Evolutionary conservation across 2,113 vertebrate genomes (phyloP).

Genomic region (Chaetodon auriga): DNA sequence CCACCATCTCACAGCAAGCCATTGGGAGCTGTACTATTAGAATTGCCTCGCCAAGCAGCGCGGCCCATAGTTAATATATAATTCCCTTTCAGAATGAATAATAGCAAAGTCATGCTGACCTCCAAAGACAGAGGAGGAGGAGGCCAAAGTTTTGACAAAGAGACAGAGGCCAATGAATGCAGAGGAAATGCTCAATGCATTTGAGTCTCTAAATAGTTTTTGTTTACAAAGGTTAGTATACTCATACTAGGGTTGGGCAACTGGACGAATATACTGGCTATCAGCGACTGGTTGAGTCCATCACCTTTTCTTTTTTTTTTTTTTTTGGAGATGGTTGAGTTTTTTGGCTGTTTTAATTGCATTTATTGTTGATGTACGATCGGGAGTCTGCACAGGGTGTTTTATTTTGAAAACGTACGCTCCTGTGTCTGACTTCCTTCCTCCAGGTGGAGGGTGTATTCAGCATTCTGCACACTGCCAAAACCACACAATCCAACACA

Average conservation of each 20-base stretch:
- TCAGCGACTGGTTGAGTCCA: too few relatives aligned
- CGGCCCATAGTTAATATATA: constrained; percentile 49
- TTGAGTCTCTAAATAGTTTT: neutral
- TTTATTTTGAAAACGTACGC: too few relatives aligned
- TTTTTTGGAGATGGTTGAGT: too few relatives aligned
- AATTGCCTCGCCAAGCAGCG: constrained; percentile 61
- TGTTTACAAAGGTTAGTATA: neutral
- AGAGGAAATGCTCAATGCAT: neutral
- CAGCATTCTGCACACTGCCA: neutral
- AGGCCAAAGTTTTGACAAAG: constrained; percentile 39
- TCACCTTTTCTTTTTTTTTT: too few relatives aligned
- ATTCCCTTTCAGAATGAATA: constrained; percentile 66
- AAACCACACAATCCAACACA: constrained; percentile 45
- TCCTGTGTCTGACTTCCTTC: too few relatives aligned
- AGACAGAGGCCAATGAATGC: constrained; percentile 21
- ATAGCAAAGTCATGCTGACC: constrained; percentile 63
- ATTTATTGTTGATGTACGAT: too few relatives aligned
- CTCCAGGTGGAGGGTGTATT: constrained; percentile 13
- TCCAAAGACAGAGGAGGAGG: constrained; percentile 37
- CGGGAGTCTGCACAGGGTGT: too few relatives aligned
- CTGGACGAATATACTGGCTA: too few relatives aligned
- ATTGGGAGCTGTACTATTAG: constrained; percentile 67
- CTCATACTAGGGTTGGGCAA: neutral
- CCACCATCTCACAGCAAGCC: constrained; percentile 63
- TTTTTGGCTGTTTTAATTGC: too few relatives aligned